These are phyloP conservation scores for Callospermophilus lateralis DNA, from an alignment of 2,113 vertebrate species.

Conservation along the genomic window DNA sequence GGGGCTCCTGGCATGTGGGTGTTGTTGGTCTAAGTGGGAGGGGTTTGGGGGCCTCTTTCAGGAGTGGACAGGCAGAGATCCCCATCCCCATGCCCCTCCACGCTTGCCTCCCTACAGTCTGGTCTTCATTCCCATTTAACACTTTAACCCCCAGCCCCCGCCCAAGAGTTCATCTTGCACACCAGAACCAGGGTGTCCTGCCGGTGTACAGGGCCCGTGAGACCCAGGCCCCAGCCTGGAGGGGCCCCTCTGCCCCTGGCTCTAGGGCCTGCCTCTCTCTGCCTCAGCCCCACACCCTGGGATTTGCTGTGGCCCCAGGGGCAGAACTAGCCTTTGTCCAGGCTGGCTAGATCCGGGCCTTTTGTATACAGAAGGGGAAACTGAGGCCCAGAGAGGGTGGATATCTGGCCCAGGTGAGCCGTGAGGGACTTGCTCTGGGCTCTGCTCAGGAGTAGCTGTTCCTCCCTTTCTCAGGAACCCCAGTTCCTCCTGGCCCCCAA, in stretches of 20 bases:
- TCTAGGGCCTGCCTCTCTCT: too few species aligned
- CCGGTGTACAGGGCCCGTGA: too few species aligned
- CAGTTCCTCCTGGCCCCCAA: not conserved
- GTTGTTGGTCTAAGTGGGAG: too few species aligned
- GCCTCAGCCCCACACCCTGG: not conserved
- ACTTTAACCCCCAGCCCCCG: too few species aligned
- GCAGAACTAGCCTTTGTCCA: too few species aligned
- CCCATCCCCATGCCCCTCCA: too few species aligned
- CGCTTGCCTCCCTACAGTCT: not conserved
- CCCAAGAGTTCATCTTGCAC: not conserved
- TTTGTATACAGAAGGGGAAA: not conserved
- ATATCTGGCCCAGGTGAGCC: not conserved
- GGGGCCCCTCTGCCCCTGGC: not conserved
- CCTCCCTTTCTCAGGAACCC: not conserved
- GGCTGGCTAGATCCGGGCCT: not conserved
- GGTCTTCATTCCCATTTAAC: not conserved
- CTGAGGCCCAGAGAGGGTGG: not conserved
- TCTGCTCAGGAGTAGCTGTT: rapidly evolving
- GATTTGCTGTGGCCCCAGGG: not conserved
- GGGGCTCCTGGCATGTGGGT: not conserved
- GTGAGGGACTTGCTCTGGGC: too few species aligned
- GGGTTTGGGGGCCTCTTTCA: not conserved
- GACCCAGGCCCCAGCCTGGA: not conserved
- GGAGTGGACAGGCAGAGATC: too few species aligned
- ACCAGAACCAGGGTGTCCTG: too few species aligned